These are phyloP conservation scores for Rhinogobio ventralis DNA, from an alignment of 2,797 vertebrate species.

Conservation along the genomic window DNA sequence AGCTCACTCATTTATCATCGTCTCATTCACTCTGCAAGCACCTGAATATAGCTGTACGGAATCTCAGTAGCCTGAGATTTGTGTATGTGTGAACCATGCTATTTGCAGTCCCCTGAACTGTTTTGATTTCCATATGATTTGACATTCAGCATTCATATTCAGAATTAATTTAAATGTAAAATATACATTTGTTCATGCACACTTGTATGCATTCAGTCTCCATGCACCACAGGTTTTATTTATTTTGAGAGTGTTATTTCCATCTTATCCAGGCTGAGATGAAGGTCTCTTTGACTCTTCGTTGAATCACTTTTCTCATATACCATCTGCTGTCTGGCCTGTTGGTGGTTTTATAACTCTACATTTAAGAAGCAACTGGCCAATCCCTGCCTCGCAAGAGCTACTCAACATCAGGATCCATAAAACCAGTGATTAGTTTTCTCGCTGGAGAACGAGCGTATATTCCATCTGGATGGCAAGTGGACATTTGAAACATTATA, in stretches of 20 bases:
- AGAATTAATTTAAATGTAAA: slow-evolving; percentile 24
- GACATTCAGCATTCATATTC: not conserved
- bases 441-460: not conserved
- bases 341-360: slow-evolving; percentile 4
- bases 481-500: not conserved
- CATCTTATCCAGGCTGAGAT: not conserved
- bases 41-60: not conserved
- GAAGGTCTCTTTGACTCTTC: slow-evolving; percentile 14
- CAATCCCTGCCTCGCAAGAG: not conserved
- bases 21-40: slow-evolving; percentile 31
- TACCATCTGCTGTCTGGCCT: slow-evolving; percentile 1
- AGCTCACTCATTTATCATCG: slow-evolving; percentile 48
- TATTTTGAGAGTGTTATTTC: slow-evolving; percentile 14
- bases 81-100: not conserved
- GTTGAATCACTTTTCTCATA: slow-evolving; percentile 4
- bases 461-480: not conserved
- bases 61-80: not conserved
- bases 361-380: slow-evolving; percentile 17
- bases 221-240: slow-evolving; percentile 1
- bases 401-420: not conserved
- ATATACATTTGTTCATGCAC: slow-evolving; percentile 7
- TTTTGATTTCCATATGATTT: slow-evolving; percentile 21
- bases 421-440: slow-evolving; percentile 31
- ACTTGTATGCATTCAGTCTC: not conserved
- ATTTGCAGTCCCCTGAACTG: not conserved